Percentiles rank a stretch among this genome's conserved stretches.
phyloP scores from a whole-genome alignment of 2,113 vertebrate species.

The Passer montanus region DNA sequence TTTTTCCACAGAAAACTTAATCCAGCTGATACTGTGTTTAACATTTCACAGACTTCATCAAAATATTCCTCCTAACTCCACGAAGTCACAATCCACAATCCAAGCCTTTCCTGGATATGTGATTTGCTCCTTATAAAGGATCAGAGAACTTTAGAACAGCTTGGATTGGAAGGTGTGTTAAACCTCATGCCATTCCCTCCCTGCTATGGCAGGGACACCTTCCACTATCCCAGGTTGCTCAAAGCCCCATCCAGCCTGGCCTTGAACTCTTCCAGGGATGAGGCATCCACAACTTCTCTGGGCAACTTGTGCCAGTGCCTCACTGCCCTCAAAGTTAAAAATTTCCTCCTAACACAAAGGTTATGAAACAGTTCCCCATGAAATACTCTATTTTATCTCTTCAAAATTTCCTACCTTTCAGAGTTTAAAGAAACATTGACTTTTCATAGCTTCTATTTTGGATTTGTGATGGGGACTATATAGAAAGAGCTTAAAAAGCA shows the following conservation, averaged over 20 bases:
- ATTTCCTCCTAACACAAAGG: neutral
- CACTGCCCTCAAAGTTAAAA: neutral
- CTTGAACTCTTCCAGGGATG: neutral
- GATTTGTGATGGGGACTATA: neutral
- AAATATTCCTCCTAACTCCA: neutral
- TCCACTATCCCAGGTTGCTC: accelerated
- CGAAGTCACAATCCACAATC: neutral
- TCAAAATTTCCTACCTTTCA: neutral
- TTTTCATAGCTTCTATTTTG: neutral
- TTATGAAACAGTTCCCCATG: neutral
- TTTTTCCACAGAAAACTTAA: neutral
- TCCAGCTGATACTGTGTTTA: neutral
- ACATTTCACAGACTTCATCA: neutral
- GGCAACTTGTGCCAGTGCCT: neutral
- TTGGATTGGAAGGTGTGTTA: accelerated
- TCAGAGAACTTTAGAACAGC: neutral
- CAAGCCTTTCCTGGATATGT: neutral
- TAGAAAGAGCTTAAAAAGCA: neutral
- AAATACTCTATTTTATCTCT: neutral
- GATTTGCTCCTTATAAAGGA: neutral
- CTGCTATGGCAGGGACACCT: neutral
- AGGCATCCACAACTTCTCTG: accelerated
- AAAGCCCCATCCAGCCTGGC: neutral
- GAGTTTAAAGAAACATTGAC: neutral
- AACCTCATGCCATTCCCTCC: neutral